Percentiles rank a stretch among this genome's conserved stretches.
Evolutionary conservation across 2,113 vertebrate species (phyloP).

Genomic region (Ceyx margarethae): DNA sequence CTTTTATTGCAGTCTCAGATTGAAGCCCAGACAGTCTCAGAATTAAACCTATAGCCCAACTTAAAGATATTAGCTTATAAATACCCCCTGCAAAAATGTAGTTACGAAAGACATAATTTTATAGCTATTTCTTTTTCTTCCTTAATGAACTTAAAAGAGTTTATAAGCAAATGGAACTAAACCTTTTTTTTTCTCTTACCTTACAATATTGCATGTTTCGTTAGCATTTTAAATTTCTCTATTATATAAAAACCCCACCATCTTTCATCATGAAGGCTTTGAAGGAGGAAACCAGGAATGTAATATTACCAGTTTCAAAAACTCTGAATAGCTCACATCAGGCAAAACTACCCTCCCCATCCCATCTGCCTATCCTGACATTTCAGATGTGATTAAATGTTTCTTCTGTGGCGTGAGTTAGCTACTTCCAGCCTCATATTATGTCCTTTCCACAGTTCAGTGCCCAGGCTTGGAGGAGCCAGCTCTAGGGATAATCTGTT

Average conservation of each 20-base stretch:
- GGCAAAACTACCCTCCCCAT: background rate
- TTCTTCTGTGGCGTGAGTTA: background rate
- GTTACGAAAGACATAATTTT: background rate
- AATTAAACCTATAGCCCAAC: background rate
- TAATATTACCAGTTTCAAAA: background rate
- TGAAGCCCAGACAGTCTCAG: background rate
- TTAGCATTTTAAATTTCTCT: background rate
- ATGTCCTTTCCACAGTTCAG: background rate
- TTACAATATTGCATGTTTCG: background rate
- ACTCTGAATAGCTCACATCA: background rate
- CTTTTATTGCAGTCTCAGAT: background rate
- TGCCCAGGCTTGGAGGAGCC: background rate
- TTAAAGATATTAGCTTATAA: background rate
- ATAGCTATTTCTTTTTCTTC: background rate
- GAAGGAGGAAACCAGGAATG: background rate
- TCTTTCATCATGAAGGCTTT: background rate
- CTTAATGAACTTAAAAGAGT: background rate
- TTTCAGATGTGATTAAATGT: background rate
- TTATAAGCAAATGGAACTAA: background rate
- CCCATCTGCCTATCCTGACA: background rate
- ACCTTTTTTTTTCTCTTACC: background rate
- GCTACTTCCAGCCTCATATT: background rate
- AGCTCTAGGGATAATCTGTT: conserved; percentile 4
- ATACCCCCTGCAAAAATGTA: background rate
- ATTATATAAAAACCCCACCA: background rate